Percentiles rank a stretch among this genome's conserved stretches.
Conservation (phyloP, 2,113 vertebrate species). For the mouse (Mus musculus) region GRCm39 chr17:62032001-62032500, state of each 20-base stretch:
- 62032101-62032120: neutral
- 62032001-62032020: constrained; percentile 2
- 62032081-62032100: constrained; percentile 9
- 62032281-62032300: neutral
- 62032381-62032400: neutral
- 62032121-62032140: neutral
- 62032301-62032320: neutral
- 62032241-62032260: constrained; percentile 33
- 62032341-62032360: neutral
- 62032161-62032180: neutral
- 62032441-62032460: no score
- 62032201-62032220: neutral
- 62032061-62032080: constrained; percentile 42
- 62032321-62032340: neutral
- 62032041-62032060: neutral
- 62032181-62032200: neutral
- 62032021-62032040: neutral
- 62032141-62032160: constrained; percentile 9
- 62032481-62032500: neutral
- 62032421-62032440: fast-evolving
- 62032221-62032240: neutral
- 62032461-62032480: neutral
- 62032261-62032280: neutral
- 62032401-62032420: neutral
- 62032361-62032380: neutral